phyloP scores from a whole-genome alignment of 1,140 invertebrate genomes.

The Drosophila kanapiae region DNA sequence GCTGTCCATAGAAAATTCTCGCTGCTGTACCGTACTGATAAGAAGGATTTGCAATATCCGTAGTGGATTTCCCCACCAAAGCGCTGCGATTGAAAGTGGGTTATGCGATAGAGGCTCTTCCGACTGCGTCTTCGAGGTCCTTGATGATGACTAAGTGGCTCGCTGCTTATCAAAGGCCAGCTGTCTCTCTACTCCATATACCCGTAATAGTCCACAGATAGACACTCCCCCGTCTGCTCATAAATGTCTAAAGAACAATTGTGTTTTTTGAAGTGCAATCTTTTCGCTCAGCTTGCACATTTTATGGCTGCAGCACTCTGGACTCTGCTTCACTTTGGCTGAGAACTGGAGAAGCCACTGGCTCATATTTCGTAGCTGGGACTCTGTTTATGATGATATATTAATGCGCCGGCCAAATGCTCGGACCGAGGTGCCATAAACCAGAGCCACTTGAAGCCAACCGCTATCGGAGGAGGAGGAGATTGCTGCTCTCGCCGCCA shows the following conservation, averaged over 20 bases:
- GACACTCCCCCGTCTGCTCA: neutral
- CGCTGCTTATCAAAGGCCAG: conserved; percentile 33
- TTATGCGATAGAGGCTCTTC: conserved; percentile 7
- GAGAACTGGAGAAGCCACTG: conserved; percentile 41
- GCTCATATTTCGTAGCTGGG: conserved; percentile 51
- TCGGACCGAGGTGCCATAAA: conserved; percentile 65
- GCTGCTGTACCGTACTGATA: too few species aligned
- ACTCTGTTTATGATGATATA: conserved; percentile 75
- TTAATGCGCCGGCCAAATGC: conserved; percentile 66
- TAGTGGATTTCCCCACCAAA: neutral
- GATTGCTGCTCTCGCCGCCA: conserved; percentile 45
- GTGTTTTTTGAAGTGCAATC: conserved; percentile 36
- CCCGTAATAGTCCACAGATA: conserved; percentile 15
- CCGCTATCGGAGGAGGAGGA: neutral
- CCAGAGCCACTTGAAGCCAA: conserved; percentile 64
- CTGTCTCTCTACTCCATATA: neutral
- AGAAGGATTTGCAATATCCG: neutral
- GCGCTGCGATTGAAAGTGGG: neutral
- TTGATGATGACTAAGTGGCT: conserved; percentile 28
- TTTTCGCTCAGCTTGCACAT: conserved; percentile 65
- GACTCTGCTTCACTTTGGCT: neutral
- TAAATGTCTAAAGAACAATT: conserved; percentile 53
- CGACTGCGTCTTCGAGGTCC: conserved; percentile 10
- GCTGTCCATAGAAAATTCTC: neutral
- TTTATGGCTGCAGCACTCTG: conserved; percentile 45